Evolutionary conservation across 2,888 invertebrate genomes (phyloP).

Genomic region (Drosophila anomalata): DNA sequence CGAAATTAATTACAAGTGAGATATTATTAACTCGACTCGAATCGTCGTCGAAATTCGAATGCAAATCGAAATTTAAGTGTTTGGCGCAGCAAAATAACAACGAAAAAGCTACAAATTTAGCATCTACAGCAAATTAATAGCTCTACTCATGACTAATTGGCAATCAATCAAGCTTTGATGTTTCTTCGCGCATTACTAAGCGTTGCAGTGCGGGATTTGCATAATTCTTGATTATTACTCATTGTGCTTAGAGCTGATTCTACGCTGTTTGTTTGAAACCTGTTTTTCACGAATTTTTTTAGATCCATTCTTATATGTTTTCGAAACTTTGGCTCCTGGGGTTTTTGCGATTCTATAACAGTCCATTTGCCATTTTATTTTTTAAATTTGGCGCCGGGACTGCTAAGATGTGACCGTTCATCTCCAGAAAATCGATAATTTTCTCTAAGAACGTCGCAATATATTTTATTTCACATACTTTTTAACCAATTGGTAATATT

Average conservation of each 20-base stretch:
- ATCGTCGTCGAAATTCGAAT: slow-evolving; percentile 23
- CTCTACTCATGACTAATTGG: slow-evolving; percentile 67
- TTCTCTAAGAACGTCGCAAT: no score
- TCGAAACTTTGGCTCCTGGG: neutral
- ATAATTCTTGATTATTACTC: slow-evolving; percentile 33
- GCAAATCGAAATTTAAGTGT: slow-evolving; percentile 23
- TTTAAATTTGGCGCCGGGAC: neutral
- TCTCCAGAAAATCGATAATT: neutral
- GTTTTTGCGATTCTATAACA: neutral
- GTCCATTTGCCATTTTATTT: neutral
- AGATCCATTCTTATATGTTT: neutral
- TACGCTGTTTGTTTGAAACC: neutral
- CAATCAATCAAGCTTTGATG: slow-evolving; percentile 68
- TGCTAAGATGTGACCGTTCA: neutral
- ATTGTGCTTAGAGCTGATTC: slow-evolving; percentile 3
- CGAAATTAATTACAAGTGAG: slow-evolving; percentile 38
- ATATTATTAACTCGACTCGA: slow-evolving; percentile 35
- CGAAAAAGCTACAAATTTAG: slow-evolving; percentile 44
- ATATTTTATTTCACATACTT: no score
- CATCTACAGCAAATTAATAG: slow-evolving; percentile 55
- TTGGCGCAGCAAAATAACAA: slow-evolving; percentile 4
- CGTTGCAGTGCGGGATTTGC: slow-evolving; percentile 41
- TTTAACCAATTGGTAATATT: no score
- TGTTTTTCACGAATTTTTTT: neutral
- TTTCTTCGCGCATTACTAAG: slow-evolving; percentile 55